These are phyloP conservation scores for Calephelis virginiensis DNA, from an alignment of 1,140 invertebrate species.

Conservation along the genomic window DNA sequence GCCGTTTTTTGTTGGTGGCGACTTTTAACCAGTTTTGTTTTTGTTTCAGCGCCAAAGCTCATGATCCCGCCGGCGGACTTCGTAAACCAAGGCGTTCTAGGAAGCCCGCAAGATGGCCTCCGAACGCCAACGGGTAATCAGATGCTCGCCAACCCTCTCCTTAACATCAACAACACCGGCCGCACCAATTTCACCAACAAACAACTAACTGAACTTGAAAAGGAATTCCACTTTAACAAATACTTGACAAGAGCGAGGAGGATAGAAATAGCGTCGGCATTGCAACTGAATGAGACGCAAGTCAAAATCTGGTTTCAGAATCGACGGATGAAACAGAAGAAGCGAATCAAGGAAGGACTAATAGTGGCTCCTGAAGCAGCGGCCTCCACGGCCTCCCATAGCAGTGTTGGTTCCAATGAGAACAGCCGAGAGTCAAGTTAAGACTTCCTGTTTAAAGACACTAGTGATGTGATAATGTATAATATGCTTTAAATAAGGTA, in stretches of 20 bases:
- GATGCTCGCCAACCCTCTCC: constrained; percentile 73
- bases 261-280: constrained; percentile 97
- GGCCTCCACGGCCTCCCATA: constrained; percentile 53
- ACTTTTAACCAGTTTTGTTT: constrained; percentile 25
- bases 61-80: constrained; percentile 76
- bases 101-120: constrained; percentile 63
- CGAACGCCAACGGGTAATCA: constrained; percentile 62
- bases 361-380: constrained; percentile 71
- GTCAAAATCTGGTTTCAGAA: constrained; percentile 97
- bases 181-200: constrained; percentile 99
- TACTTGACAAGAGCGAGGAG: constrained; percentile 97
- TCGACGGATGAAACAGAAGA: constrained; percentile 95
- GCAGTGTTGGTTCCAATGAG: constrained; percentile 77
- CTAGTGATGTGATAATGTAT: constrained; percentile 11
- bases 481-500: not conserved
- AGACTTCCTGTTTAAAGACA: constrained; percentile 31
- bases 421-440: constrained; percentile 82
- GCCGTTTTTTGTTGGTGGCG: no score
- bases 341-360: constrained; percentile 93
- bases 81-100: constrained; percentile 62
- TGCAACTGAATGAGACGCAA: constrained; percentile 98
- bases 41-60: constrained; percentile 84
- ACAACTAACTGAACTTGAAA: constrained; percentile 98
- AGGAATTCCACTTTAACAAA: constrained; percentile 99
- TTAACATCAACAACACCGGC: constrained; percentile 89